Evolutionary conservation across 2,797 vertebrate species (phyloP).

Genomic region (Florisuga fusca): DNA sequence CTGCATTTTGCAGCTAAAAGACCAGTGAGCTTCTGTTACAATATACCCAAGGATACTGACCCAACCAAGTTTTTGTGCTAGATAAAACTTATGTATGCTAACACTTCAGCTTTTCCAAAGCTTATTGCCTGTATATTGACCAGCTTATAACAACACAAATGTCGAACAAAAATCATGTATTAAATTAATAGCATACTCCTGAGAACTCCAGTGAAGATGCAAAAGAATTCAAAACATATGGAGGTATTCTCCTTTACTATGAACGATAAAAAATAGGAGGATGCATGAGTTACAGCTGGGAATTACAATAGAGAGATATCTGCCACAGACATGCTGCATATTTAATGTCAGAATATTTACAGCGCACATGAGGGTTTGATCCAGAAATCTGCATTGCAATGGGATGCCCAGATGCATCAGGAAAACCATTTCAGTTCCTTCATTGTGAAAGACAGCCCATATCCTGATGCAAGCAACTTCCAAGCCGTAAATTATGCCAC

Average conservation of each 20-base stretch:
- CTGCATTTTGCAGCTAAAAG: neutral
- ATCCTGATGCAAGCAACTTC: neutral
- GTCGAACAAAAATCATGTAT: neutral
- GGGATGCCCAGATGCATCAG: neutral
- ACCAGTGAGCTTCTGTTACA: neutral
- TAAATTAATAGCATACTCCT: conserved; percentile 1
- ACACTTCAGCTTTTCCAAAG: neutral
- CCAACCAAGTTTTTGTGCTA: neutral
- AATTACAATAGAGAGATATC: neutral
- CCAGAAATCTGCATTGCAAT: neutral
- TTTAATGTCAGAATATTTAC: neutral
- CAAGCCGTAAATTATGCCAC: neutral
- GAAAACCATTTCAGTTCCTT: neutral
- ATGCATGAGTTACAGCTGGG: neutral
- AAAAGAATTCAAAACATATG: conserved; percentile 36
- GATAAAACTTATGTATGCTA: neutral
- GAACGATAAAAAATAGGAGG: neutral
- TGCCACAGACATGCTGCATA: neutral
- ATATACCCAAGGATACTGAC: neutral
- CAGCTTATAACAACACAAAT: neutral
- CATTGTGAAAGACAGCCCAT: neutral
- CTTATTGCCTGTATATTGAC: neutral
- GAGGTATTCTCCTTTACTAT: conserved; percentile 2
- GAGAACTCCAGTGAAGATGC: neutral
- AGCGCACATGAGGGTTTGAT: neutral